A percentile compares a stretch with the other conserved stretches of the same genome.
Evolutionary conservation across 2,888 invertebrate species (phyloP).

Genomic region (Thymelicus lineola): DNA sequence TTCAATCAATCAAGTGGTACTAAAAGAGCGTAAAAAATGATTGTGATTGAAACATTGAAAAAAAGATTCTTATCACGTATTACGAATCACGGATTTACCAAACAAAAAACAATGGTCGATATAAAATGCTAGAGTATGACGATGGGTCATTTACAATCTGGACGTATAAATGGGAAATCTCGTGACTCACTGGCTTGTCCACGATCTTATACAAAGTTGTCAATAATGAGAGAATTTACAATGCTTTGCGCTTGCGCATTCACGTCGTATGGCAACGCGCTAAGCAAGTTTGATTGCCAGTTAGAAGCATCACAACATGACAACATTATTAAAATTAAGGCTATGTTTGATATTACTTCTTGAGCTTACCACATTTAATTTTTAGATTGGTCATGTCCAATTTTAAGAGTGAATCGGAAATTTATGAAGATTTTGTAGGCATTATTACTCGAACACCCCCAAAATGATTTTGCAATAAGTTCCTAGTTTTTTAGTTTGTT

Average conservation of each 20-base stretch:
- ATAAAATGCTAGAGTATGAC: background rate
- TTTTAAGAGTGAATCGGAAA: too few species aligned
- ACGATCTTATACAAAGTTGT: slow-evolving; percentile 41
- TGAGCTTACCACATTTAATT: too few species aligned
- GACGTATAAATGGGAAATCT: slow-evolving; percentile 44
- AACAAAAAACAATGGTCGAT: slow-evolving; percentile 33
- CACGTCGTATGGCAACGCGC: background rate
- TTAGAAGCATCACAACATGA: background rate
- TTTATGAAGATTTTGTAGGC: too few species aligned
- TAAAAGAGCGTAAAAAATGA: background rate
- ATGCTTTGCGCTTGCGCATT: background rate
- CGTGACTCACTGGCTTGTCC: slow-evolving; percentile 57
- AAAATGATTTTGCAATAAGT: too few species aligned
- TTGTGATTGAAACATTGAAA: background rate
- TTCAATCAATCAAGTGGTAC: too few species aligned
- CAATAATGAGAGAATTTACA: background rate
- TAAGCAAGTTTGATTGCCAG: background rate
- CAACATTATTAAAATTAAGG: too few species aligned
- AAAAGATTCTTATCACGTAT: slow-evolving; percentile 12
- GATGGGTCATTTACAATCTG: slow-evolving; percentile 56
- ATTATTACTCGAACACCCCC: too few species aligned
- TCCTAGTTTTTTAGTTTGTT: too few species aligned
- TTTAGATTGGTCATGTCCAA: too few species aligned
- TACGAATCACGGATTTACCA: background rate
- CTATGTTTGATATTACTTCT: too few species aligned